These are phyloP conservation scores for Perccottus glenii DNA, from an alignment of 2,113 vertebrate genomes.

Conservation along the genomic window DNA sequence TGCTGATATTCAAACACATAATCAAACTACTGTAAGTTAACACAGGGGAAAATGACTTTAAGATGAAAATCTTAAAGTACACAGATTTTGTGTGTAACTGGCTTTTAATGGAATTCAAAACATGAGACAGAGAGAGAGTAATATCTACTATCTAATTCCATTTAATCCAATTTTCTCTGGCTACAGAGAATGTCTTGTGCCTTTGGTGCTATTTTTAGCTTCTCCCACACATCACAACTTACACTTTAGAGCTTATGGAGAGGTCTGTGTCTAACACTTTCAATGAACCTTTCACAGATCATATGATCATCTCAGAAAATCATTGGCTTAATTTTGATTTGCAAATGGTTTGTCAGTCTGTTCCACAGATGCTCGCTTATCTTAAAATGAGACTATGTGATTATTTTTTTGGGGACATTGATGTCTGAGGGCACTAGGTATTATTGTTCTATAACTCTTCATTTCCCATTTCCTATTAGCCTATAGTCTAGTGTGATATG, in stretches of 20 bases:
- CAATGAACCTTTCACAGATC: conserved; percentile 28
- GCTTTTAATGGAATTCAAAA: conserved; percentile 40
- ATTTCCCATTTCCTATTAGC: conserved; percentile 26
- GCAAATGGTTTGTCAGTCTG: conserved; percentile 8
- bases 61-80: conserved; percentile 11
- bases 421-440: no score
- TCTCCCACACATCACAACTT: conserved; percentile 34
- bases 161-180: conserved; percentile 42
- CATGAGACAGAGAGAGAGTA: conserved; percentile 16
- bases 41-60: background rate
- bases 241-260: conserved; percentile 19
- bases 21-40: conserved; percentile 2
- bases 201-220: conserved; percentile 53
- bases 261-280: conserved; percentile 18
- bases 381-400: conserved; percentile 24
- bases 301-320: conserved; percentile 26
- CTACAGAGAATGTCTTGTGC: conserved; percentile 27
- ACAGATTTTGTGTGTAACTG: conserved; percentile 9
- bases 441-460: conserved; percentile 12
- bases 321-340: conserved; percentile 50
- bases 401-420: conserved; percentile 1
- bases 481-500: background rate
- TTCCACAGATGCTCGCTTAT: background rate
- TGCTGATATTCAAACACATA: background rate
- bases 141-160: conserved; percentile 39